Evolutionary conservation across 2,113 vertebrate genomes (phyloP), one percentile per base, ranked within the genome.

Genomic region (Malurus alboscapulatus): DNA sequence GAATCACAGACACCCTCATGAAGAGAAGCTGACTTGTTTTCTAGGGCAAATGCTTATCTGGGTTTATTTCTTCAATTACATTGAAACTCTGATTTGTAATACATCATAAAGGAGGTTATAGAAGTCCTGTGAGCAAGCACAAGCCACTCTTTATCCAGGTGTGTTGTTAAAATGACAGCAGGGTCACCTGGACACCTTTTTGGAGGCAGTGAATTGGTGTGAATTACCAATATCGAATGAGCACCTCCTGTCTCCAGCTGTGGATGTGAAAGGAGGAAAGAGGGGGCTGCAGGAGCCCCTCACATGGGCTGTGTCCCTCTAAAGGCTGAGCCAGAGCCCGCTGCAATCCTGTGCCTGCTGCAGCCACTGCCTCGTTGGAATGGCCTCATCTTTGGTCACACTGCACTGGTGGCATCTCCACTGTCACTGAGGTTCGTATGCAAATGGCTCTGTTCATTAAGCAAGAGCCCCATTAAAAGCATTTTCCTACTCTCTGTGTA

Each of bases 371-470:
- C 11, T 17, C 1, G 1, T 7, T 32, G n/a, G 40, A 71, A 34
- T 1, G 30, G 24, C 47, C 48, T 54, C 0, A 0, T 62, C 17
- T 55, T 53, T 0, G 0, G 26, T 51, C 59, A 47, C 59, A 7
- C 6, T 0, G 0, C 2, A 0, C 42, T 85, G 0, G 5, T 32
- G 0, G 1, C 27, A 47, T 30, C 55, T 79, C 17, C 2, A 42
- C 51, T 6, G 0, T 32, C 69, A 27, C 38, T 5, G 12, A 51
- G 61, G 55, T 12, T 47, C 22, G 2, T 7, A 36, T 40, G 68
- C 72, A 93, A 85, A 90, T 40, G 32, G 19, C 2, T 65, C 0
- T 20, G 40, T 5, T 53, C 6, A 5, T 77, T 58, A 86, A 84
- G 48, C n/a, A 85, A 62, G 36, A 90, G 26, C 18, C 32, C 40